phyloP scores from a whole-genome alignment of 2,113 vertebrate species.

The Suncus etruscus region DNA sequence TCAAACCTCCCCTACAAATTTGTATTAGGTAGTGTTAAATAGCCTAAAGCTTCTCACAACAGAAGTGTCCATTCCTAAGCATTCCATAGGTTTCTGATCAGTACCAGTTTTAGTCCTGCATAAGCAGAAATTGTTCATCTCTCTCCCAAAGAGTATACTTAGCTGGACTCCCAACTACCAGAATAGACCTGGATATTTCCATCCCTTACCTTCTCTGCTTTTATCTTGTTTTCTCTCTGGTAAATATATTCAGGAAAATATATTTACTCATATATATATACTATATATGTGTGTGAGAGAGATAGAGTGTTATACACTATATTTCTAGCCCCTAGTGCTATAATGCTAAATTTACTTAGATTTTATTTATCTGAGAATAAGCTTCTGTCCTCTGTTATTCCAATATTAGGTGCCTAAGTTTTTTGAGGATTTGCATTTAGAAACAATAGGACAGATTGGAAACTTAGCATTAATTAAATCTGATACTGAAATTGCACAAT shows the following conservation, averaged over 20 bases:
- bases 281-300: not conserved
- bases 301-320: constrained; percentile 51
- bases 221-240: constrained; percentile 66
- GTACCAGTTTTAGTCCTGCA: not conserved
- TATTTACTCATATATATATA: no score
- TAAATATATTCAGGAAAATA: constrained; percentile 62
- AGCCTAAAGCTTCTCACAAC: constrained; percentile 12
- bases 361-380: constrained; percentile 64
- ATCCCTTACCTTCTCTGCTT: constrained; percentile 39
- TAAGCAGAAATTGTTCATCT: constrained; percentile 30
- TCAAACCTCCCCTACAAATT: no score
- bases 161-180: constrained; percentile 20
- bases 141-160: constrained; percentile 35
- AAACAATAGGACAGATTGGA: constrained; percentile 65
- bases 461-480: constrained; percentile 13
- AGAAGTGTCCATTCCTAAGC: constrained; percentile 9
- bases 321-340: constrained; percentile 40
- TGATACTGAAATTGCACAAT: constrained; percentile 18
- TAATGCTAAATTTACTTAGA: constrained; percentile 70
- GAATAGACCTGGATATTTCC: constrained; percentile 72
- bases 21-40: not conserved
- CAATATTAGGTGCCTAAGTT: constrained; percentile 21
- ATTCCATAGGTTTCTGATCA: not conserved
- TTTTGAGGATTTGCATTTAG: constrained; percentile 11
- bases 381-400: constrained; percentile 7